phyloP scores from a whole-genome alignment of 1,140 invertebrate species.

The Nomia melanderi region DNA sequence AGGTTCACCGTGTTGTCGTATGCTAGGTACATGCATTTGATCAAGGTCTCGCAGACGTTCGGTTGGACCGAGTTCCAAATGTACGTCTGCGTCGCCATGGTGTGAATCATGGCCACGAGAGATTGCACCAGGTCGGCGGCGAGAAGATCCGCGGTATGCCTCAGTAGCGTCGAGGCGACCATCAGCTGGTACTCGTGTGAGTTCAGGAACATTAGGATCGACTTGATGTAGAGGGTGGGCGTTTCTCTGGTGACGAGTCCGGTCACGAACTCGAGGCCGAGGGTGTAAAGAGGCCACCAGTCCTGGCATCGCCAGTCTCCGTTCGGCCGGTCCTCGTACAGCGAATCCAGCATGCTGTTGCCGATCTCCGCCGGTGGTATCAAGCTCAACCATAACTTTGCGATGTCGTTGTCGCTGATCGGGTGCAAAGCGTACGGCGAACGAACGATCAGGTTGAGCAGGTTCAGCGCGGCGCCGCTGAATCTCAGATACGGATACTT shows the following conservation, averaged over 20 bases:
- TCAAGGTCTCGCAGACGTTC: slow-evolving; percentile 74
- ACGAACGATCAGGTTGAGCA: slow-evolving; percentile 71
- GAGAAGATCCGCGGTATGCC: slow-evolving; percentile 76
- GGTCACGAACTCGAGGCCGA: slow-evolving; percentile 75
- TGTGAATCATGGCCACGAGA: slow-evolving; percentile 76
- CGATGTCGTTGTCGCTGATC: slow-evolving; percentile 72
- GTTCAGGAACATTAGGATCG: slow-evolving; percentile 71
- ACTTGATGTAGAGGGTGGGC: slow-evolving; percentile 63
- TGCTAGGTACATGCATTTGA: slow-evolving; percentile 78
- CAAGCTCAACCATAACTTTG: slow-evolving; percentile 74
- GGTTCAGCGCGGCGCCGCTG: slow-evolving; percentile 72
- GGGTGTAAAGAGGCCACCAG: slow-evolving; percentile 78
- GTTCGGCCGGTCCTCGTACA: slow-evolving; percentile 73
- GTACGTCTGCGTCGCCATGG: slow-evolving; percentile 68
- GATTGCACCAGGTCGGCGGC: slow-evolving; percentile 79
- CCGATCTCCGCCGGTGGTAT: slow-evolving; percentile 76
- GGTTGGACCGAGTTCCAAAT: slow-evolving; percentile 75
- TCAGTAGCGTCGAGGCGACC: slow-evolving; percentile 74
- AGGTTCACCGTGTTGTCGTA: slow-evolving; percentile 79
- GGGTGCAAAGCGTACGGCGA: slow-evolving; percentile 66
- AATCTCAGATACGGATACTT: slow-evolving; percentile 73
- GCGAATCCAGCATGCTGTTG: slow-evolving; percentile 73
- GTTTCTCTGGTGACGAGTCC: slow-evolving; percentile 70
- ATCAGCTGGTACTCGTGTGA: slow-evolving; percentile 77
- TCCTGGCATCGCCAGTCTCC: slow-evolving; percentile 77